Percentiles rank a stretch among this genome's conserved stretches.
phyloP scores from a whole-genome alignment of 2,797 vertebrate species.

The Diceros bicornis region DNA sequence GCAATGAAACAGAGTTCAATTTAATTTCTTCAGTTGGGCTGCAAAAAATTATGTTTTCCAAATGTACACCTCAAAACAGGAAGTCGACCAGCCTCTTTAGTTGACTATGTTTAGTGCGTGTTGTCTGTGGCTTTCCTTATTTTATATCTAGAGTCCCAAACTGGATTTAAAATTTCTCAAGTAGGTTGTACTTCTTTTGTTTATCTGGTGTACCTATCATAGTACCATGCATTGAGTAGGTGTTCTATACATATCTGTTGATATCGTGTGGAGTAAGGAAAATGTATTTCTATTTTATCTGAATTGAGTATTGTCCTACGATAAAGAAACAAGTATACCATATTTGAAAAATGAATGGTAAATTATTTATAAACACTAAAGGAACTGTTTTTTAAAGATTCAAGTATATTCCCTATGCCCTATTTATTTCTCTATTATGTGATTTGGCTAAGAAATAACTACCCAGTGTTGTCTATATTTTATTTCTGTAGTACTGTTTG shows the following conservation, averaged over 20 bases:
- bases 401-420: background rate
- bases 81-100: rapidly evolving
- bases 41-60: constrained; percentile 13
- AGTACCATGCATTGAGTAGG: background rate
- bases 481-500: background rate
- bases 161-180: background rate
- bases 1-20: background rate
- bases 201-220: background rate
- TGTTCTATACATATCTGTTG: background rate
- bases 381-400: background rate
- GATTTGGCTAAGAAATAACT: constrained; percentile 42
- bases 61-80: background rate
- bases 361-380: background rate
- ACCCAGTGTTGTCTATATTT: background rate
- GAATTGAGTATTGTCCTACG: background rate
- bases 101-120: background rate
- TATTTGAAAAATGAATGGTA: constrained; percentile 28
- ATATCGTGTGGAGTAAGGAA: background rate
- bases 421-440: background rate
- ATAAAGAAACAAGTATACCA: background rate
- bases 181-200: background rate
- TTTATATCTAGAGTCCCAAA: background rate
- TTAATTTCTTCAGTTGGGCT: background rate
- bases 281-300: background rate
- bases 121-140: background rate